A percentile compares a stretch with the other conserved stretches of the same genome.
phyloP scores from a whole-genome alignment of 2,113 vertebrate species.

The Hymenochirus boettgeri region DNA sequence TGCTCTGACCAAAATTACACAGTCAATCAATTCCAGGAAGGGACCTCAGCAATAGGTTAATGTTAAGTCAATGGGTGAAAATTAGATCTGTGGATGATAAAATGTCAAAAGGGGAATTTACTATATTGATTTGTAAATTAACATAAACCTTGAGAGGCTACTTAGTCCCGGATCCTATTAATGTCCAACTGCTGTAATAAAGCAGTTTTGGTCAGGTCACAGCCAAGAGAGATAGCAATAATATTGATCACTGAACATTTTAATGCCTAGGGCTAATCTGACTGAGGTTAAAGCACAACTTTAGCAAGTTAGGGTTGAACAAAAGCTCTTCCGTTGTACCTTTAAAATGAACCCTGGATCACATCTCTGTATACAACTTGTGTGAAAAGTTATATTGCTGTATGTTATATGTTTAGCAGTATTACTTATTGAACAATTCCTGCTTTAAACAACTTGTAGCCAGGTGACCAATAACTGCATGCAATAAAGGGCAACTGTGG shows the following conservation, averaged over 20 bases:
- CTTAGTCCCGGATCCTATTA: background rate
- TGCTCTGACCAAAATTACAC: background rate
- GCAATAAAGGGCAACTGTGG: too few relatives aligned
- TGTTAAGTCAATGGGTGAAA: background rate
- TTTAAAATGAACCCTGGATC: too few relatives aligned
- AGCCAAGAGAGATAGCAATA: background rate
- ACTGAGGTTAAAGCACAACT: too few relatives aligned
- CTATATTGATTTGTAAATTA: background rate
- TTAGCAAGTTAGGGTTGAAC: too few relatives aligned
- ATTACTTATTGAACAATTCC: too few relatives aligned
- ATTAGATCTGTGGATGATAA: conserved; percentile 1
- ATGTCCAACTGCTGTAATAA: background rate
- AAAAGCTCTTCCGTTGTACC: too few relatives aligned
- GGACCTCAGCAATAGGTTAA: background rate
- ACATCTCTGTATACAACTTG: too few relatives aligned
- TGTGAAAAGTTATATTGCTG: too few relatives aligned
- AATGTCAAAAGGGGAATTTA: background rate
- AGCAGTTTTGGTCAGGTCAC: background rate
- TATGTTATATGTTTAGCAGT: too few relatives aligned
- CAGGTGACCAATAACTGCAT: too few relatives aligned
- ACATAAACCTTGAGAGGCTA: background rate
- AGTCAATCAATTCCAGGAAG: background rate
- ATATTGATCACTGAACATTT: background rate
- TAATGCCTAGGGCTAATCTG: too few relatives aligned
- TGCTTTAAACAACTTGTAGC: too few relatives aligned